Percentiles rank a stretch among this genome's conserved stretches.
Conservation (phyloP, 2,888 invertebrate species). For the Drosophila leonis region DNA sequence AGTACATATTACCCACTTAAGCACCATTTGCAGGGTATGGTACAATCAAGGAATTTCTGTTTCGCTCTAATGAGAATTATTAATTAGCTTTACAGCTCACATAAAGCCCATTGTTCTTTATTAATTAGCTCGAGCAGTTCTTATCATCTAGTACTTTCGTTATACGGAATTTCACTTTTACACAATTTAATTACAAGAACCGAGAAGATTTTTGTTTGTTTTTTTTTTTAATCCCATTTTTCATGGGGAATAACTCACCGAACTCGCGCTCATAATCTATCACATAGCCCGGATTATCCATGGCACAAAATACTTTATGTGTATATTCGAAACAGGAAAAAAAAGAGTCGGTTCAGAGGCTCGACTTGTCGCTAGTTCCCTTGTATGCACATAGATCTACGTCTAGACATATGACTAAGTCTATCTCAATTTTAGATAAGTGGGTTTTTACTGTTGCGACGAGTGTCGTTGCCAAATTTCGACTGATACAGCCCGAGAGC, state of each 20-base stretch:
- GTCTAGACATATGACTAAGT: not conserved
- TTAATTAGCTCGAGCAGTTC: not conserved
- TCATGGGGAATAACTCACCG: conserved; percentile 32
- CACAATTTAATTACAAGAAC: conserved; percentile 4
- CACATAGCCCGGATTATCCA: conserved; percentile 79
- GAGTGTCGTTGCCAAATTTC: conserved; percentile 31
- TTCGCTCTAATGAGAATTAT: conserved; percentile 10
- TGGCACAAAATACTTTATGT: conserved; percentile 28
- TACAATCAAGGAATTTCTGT: not conserved
- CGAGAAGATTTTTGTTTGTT: not conserved
- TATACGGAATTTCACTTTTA: not conserved
- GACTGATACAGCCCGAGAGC: conserved; percentile 27
- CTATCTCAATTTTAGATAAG: not conserved
- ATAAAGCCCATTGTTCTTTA: not conserved
- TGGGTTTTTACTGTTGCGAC: conserved; percentile 8
- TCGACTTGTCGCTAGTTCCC: not conserved
- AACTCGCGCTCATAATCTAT: conserved; percentile 65
- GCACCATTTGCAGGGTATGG: not conserved
- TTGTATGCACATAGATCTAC: not conserved
- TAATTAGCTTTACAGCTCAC: conserved; percentile 8
- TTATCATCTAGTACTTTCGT: conserved; percentile 3
- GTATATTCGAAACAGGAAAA: not conserved
- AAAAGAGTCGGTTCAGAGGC: not conserved
- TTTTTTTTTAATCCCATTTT: not conserved
- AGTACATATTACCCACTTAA: not conserved